Evolutionary conservation across 2,113 vertebrate genomes (phyloP).

Genomic region (Ginglymostoma cirratum): DNA sequence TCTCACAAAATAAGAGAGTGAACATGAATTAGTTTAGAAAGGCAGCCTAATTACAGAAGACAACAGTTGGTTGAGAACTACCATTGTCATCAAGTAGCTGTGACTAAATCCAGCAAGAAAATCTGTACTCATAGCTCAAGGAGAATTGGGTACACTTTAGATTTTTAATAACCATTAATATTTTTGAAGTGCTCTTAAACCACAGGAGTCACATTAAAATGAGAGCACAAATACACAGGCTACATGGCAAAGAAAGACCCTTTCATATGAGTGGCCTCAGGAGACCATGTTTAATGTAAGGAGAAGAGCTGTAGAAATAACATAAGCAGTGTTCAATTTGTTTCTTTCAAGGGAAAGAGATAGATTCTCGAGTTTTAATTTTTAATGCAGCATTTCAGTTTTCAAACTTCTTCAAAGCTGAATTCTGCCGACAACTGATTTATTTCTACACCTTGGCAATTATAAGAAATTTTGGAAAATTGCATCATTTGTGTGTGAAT

Average conservation of each 20-base stretch:
- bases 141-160: background rate
- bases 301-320: background rate
- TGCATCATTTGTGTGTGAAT: background rate
- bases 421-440: background rate
- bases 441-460: background rate
- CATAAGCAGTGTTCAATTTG: background rate
- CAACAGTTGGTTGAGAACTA: background rate
- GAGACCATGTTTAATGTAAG: background rate
- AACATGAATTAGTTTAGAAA: background rate
- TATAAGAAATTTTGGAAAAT: background rate
- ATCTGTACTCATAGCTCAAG: background rate
- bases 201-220: background rate
- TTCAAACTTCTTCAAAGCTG: background rate
- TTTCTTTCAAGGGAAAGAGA: background rate
- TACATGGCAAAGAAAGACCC: background rate
- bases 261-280: background rate
- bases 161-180: background rate
- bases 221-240: background rate
- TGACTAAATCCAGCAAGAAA: background rate
- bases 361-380: background rate
- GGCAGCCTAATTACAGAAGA: background rate
- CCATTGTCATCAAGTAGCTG: background rate
- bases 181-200: background rate
- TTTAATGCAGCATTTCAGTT: slow-evolving; percentile 9
- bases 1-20: background rate